Conservation (phyloP, 1,140 invertebrate species). For the Anastrepha ludens region DNA sequence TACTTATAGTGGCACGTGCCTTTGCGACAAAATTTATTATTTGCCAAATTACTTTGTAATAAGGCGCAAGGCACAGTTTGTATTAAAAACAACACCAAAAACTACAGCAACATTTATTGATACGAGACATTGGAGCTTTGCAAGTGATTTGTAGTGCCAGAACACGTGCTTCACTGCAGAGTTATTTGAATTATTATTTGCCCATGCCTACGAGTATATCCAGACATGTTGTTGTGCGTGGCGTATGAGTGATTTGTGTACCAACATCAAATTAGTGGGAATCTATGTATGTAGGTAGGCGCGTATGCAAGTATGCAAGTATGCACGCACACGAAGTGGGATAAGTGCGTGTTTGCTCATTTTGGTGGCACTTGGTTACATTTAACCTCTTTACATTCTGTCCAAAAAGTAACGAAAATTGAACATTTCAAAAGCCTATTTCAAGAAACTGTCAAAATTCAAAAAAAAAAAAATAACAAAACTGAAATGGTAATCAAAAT, state of each 20-base stretch:
- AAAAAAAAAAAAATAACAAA: no score
- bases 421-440: no score
- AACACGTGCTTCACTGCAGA: neutral
- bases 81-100: conserved; percentile 33
- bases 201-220: neutral
- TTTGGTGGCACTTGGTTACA: no score
- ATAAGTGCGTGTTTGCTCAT: no score
- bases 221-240: neutral
- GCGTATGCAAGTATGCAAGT: no score
- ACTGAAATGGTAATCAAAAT: no score
- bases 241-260: neutral
- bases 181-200: conserved; percentile 23
- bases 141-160: neutral
- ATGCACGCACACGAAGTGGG: no score
- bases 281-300: no score
- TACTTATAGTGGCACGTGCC: conserved; percentile 17
- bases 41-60: conserved; percentile 50
- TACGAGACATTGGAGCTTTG: neutral
- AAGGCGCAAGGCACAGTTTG: conserved; percentile 31
- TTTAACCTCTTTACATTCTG: no score
- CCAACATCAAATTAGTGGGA: no score
- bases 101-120: neutral
- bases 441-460: no score
- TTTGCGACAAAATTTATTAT: conserved; percentile 51
- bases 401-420: no score